These are phyloP conservation scores for Calameuta filiformis DNA, from an alignment of 2,888 invertebrate species.

Conservation along the genomic window DNA sequence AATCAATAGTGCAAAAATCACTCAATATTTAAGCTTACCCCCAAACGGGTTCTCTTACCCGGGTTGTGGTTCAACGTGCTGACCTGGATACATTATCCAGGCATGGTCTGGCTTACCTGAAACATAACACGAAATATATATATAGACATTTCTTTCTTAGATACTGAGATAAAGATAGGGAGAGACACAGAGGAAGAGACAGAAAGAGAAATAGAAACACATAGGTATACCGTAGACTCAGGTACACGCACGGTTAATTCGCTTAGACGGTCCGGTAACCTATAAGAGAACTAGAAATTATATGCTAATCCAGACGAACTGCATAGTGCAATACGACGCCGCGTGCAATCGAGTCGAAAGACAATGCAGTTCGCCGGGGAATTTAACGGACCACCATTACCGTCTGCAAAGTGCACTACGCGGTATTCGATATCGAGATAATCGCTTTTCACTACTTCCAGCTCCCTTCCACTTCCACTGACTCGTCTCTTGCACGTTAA, in stretches of 20 bases:
- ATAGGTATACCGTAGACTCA: background rate
- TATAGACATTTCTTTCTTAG: background rate
- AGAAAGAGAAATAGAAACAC: background rate
- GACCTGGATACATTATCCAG: constrained; percentile 25
- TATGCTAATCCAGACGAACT: constrained; percentile 17
- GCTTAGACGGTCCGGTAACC: constrained; percentile 7
- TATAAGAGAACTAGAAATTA: constrained; percentile 18
- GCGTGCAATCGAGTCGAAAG: constrained; percentile 40
- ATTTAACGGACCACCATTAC: constrained; percentile 17
- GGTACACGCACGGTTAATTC: background rate
- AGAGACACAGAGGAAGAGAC: background rate
- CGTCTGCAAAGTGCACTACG: constrained; percentile 60
- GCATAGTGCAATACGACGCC: background rate
- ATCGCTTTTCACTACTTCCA: constrained; percentile 45
- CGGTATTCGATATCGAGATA: constrained; percentile 66
- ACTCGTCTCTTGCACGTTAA: constrained; percentile 14
- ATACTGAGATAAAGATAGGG: background rate
- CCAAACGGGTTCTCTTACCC: background rate
- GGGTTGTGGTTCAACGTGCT: constrained; percentile 9
- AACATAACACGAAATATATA: constrained; percentile 17
- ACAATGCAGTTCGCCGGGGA: constrained; percentile 48
- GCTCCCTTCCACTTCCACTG: constrained; percentile 5
- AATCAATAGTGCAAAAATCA: background rate
- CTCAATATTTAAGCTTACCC: background rate
- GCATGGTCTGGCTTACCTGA: constrained; percentile 21